Percentiles rank a stretch among this genome's conserved stretches.
Evolutionary conservation across 2,113 vertebrate genomes (phyloP).

Genomic region (Tinamus guttatus): DNA sequence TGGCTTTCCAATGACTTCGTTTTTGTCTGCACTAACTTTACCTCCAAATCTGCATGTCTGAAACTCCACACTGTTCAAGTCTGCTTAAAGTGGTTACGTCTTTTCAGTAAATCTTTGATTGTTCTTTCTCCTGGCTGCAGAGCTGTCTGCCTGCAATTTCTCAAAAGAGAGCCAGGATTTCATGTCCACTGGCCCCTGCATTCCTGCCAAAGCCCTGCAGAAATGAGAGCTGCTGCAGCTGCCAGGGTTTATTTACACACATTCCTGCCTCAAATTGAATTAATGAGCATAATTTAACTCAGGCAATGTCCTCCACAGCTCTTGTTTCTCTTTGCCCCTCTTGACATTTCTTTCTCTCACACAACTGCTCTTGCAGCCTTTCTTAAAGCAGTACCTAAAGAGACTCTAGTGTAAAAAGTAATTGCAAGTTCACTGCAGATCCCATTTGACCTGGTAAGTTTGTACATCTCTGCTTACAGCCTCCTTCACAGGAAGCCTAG

Average conservation of each 20-base stretch:
- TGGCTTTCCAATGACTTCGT: constrained; percentile 54
- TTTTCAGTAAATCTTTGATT: constrained; percentile 52
- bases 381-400: constrained; percentile 15
- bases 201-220: constrained; percentile 78
- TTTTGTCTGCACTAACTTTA: constrained; percentile 39
- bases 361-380: not conserved
- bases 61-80: constrained; percentile 49
- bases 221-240: constrained; percentile 80
- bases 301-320: constrained; percentile 74
- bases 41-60: constrained; percentile 52
- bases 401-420: not conserved
- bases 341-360: constrained; percentile 59
- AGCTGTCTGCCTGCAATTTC: constrained; percentile 49
- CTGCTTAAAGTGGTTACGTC: constrained; percentile 49
- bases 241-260: constrained; percentile 87
- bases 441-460: not conserved
- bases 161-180: constrained; percentile 64
- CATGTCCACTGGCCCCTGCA: constrained; percentile 66
- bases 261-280: constrained; percentile 87
- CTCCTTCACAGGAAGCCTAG: not conserved
- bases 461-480: not conserved
- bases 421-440: not conserved
- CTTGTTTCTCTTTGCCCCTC: constrained; percentile 71
- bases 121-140: constrained; percentile 60
- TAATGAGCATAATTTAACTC: constrained; percentile 87